A percentile compares a stretch with the other conserved stretches of the same genome.
phyloP scores from a whole-genome alignment of 2,797 vertebrate species.

The Discoglossus pictus region DNA sequence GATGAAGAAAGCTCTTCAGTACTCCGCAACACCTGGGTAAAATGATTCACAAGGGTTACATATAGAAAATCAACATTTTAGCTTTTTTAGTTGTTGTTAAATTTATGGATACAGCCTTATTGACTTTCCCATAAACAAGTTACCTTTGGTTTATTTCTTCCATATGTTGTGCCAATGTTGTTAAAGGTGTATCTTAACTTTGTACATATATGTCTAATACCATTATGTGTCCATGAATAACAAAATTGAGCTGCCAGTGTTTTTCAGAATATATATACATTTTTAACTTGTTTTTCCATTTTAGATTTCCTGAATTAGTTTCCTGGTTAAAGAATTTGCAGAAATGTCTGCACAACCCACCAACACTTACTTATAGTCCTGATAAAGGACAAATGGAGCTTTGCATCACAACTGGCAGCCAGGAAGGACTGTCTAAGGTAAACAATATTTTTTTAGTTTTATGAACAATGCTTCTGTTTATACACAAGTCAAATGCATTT shows the following conservation, averaged over 20 bases:
- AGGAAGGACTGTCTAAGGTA: constrained; percentile 93
- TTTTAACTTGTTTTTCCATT: constrained; percentile 16
- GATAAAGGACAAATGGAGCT: constrained; percentile 85
- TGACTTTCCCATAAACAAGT: too few relatives aligned
- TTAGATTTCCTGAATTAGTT: constrained; percentile 88
- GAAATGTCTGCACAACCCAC: constrained; percentile 82
- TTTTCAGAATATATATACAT: too few relatives aligned
- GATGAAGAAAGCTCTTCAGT: constrained; percentile 91
- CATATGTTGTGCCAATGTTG: too few relatives aligned
- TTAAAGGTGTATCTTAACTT: too few relatives aligned
- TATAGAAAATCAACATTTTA: too few relatives aligned
- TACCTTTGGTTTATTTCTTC: too few relatives aligned
- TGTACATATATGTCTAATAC: neutral
- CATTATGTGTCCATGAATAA: too few relatives aligned
- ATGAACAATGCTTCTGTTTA: neutral
- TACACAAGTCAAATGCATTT: too few relatives aligned
- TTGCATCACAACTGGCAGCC: constrained; percentile 90
- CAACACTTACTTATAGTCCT: constrained; percentile 70
- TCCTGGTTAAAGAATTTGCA: constrained; percentile 90
- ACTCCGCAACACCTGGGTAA: constrained; percentile 85
- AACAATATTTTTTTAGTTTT: too few relatives aligned
- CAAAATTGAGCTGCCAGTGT: too few relatives aligned
- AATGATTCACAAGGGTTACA: neutral
- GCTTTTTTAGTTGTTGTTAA: too few relatives aligned
- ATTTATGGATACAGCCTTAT: too few relatives aligned